Evolutionary conservation across 2,797 vertebrate genomes (phyloP), one percentile per base, ranked within the genome.

Genomic region (Pantherophis alleghaniensis): DNA sequence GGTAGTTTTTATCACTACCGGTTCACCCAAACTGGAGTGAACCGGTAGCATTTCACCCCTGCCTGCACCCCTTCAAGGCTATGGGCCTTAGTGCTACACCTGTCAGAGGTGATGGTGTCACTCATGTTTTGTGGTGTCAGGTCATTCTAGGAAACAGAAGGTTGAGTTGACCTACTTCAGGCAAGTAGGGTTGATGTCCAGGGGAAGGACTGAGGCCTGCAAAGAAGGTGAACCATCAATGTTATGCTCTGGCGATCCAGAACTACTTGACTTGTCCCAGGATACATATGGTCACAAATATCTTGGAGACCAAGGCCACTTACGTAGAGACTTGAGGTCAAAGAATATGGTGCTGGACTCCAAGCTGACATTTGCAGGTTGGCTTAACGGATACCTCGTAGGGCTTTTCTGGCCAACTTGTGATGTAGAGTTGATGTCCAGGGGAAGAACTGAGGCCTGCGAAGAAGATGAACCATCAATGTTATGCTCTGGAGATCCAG

Each of bases 271-370:
- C n/a, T 3, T 69, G 66, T 74, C 69, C 14, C 32, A 74, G 66
- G n/a, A 74, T 74, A 74, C 2, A 32, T 18, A 74, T 74, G n/a
- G 16, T 74, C 69, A 74, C 14, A 37, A 74, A 37, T 37, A 37
- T 74, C 32, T 7, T 74, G 69, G 69, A 37, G 13, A 32, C n/a
- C 14, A 69, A 69, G 95, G 95, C 74, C 95, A 94, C 97, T 97
- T 97, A 97, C 96, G 74, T 24, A 92, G 93, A 95, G 96, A 79
- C 92, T 96, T 96, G 92, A 97, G 13, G 32, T 97, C 96, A 90
- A 97, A 97, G 96, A 96, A 97, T 92, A 97, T 92, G 24, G 94
- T 91, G 89, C 92, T 94, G 74, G 95, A 95, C 94, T 94, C 95
- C 0, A 7, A 86, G 13, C 1, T 79, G 79, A 92, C n/a, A 0